phyloP scores from a whole-genome alignment of 2,888 invertebrate species.

The Apamea crenata region DNA sequence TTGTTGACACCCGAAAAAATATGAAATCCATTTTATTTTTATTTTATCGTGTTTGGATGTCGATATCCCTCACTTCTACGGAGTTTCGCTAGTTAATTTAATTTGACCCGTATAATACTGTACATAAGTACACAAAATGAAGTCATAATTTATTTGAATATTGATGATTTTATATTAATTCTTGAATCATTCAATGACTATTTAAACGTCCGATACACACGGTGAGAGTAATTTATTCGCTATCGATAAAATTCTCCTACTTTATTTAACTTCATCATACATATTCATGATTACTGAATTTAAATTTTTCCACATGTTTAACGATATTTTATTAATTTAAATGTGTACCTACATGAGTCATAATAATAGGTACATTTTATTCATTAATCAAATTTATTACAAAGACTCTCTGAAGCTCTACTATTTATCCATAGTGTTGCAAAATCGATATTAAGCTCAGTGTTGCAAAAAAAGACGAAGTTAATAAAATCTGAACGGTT shows the following conservation, averaged over 20 bases:
- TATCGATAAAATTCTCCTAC: slow-evolving; percentile 29
- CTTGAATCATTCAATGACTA: slow-evolving; percentile 13
- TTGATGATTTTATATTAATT: slow-evolving; percentile 18
- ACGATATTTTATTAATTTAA: slow-evolving; percentile 9
- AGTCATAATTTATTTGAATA: slow-evolving; percentile 28
- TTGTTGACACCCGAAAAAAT: too few species aligned
- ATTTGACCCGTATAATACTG: neutral
- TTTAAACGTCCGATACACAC: slow-evolving; percentile 18
- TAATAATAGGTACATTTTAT: too few species aligned
- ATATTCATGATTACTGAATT: slow-evolving; percentile 35
- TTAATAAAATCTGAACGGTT: slow-evolving; percentile 2
- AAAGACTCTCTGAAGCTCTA: neutral
- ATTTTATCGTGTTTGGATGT: too few species aligned
- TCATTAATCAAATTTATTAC: neutral
- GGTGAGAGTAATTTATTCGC: slow-evolving; percentile 45
- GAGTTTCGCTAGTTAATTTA: too few species aligned
- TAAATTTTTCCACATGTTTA: slow-evolving; percentile 3
- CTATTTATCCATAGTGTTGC: slow-evolving; percentile 9
- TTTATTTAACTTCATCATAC: slow-evolving; percentile 34
- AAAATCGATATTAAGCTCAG: neutral
- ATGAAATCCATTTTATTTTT: too few species aligned
- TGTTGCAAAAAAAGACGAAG: slow-evolving; percentile 5
- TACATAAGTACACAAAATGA: slow-evolving; percentile 3
- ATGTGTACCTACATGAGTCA: slow-evolving; percentile 3
- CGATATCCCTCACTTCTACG: too few species aligned